These are phyloP conservation scores for Chrysocyon brachyurus DNA, from an alignment of 2,797 vertebrate genomes.

Conservation along the genomic window DNA sequence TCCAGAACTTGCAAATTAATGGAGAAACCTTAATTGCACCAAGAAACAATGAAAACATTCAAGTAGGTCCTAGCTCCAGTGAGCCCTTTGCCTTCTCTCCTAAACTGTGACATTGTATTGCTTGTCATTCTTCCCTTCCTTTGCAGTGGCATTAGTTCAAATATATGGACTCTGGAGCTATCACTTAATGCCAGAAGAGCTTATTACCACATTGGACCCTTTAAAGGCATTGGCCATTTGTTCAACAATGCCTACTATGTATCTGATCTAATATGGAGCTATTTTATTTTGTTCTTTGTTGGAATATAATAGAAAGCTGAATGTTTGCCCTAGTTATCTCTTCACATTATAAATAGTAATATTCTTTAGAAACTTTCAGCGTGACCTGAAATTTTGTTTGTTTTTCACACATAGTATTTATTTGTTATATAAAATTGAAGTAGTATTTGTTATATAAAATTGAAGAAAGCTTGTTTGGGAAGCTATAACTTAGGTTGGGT, in stretches of 20 bases:
- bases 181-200: neutral
- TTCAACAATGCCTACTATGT: neutral
- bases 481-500: neutral
- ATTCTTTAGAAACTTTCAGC: constrained; percentile 56
- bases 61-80: neutral
- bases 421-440: constrained; percentile 52
- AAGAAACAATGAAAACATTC: constrained; percentile 46
- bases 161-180: neutral
- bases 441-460: constrained; percentile 39
- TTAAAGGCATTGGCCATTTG: neutral
- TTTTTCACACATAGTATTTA: constrained; percentile 23
- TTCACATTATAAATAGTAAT: constrained; percentile 57
- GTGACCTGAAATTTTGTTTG: constrained; percentile 51
- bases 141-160: neutral
- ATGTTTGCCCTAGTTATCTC: constrained; percentile 23
- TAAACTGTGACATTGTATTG: neutral
- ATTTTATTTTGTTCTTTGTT: constrained; percentile 59
- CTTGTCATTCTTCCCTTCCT: constrained; percentile 26
- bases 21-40: constrained; percentile 16
- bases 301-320: constrained; percentile 44
- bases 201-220: neutral
- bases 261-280: constrained; percentile 10
- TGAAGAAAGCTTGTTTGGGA: constrained; percentile 60
- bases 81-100: constrained; percentile 51
- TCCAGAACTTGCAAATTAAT: constrained; percentile 28